Evolutionary conservation across 2,113 vertebrate genomes (phyloP), one percentile per base, ranked within the genome.

Genomic region (Myotis davidii): DNA sequence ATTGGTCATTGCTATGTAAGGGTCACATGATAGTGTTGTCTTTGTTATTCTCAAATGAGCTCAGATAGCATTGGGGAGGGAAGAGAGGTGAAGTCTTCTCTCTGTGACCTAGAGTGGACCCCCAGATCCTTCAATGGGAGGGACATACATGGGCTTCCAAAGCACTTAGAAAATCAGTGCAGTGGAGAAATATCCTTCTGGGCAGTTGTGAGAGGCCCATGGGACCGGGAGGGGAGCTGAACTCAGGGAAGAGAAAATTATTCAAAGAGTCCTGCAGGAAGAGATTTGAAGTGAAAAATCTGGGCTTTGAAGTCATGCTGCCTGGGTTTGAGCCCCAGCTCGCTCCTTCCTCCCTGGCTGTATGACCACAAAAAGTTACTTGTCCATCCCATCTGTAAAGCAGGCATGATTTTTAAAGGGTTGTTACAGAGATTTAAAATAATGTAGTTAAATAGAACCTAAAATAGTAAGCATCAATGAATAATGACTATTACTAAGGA

Each of bases 361-460:
- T 70, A 27, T 83, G 81, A 56, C 13, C 39, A 34, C 39, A 32
- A 45, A 5, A 34, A 79, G 25, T 50, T 39, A 67, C 50, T 85
- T 74, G 8, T 89, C 8, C 12, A 18, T 79, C 69, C 16, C 4
- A 4, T 59, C 70, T 87, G 3, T 74, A 85, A 76, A 94, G 74
- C 21, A 9, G 56, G 18, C 10, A 5, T 39, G 16, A 74, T 69
- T 86, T 87, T 93, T 73, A 61, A 94, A 73, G 11, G 3, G 11
- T 85, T 50, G 3, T 72, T 88, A n/a, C 13, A 94, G 92, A 65
- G 12, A 73, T n/a, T 82, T 70, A 29, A 95, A 73, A 64, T 70
- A 78, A 90, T 61, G 79, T 48, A 67, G 29, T 67, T 64, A 27
- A 84, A 74, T 32, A 91, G 32, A 95, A 11, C 34, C 86, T 64